These are phyloP conservation scores for Spizaetus ornatus DNA, from an alignment of 2,113 vertebrate genomes.

Conservation along the genomic window DNA sequence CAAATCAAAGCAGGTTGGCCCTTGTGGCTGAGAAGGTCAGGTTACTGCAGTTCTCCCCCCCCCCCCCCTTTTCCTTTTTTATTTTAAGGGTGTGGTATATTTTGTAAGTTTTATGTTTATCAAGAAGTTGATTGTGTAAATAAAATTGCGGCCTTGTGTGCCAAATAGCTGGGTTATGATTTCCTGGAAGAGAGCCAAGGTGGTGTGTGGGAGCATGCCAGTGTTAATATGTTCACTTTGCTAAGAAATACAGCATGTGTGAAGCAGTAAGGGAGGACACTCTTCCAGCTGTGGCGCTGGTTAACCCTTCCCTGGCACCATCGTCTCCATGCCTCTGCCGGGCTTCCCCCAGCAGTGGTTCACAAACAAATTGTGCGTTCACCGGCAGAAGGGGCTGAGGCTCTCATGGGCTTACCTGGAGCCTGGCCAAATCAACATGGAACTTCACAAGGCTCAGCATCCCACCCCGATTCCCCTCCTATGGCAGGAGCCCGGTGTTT, in stretches of 20 bases:
- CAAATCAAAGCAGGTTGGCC: neutral
- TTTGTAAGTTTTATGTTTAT: slow-evolving; percentile 61
- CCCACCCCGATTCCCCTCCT: neutral
- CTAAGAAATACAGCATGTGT: slow-evolving; percentile 60
- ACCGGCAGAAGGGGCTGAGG: slow-evolving; percentile 7
- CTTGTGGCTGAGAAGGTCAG: neutral
- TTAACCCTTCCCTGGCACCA: slow-evolving; percentile 70
- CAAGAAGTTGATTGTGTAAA: slow-evolving; percentile 65
- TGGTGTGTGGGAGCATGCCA: slow-evolving; percentile 61
- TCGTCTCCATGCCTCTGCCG: neutral
- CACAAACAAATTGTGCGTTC: slow-evolving; percentile 19
- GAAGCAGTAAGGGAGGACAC: slow-evolving; percentile 56
- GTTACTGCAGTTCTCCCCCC: neutral
- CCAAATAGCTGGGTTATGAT: slow-evolving; percentile 47
- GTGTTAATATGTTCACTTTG: slow-evolving; percentile 64
- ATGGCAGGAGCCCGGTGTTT: neutral
- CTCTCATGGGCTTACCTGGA: neutral
- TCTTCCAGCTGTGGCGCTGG: neutral
- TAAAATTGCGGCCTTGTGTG: slow-evolving; percentile 47
- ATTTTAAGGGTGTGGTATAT: slow-evolving; percentile 28
- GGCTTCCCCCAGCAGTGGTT: slow-evolving; percentile 32
- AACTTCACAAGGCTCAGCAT: neutral
- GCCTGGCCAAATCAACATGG: neutral
- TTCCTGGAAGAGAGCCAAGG: slow-evolving; percentile 56
- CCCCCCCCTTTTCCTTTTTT: neutral